Percentiles rank a stretch among this genome's conserved stretches.
These are phyloP conservation scores for Dynastes tityus DNA, from an alignment of 2,888 invertebrate genomes.

Conservation along the genomic window DNA sequence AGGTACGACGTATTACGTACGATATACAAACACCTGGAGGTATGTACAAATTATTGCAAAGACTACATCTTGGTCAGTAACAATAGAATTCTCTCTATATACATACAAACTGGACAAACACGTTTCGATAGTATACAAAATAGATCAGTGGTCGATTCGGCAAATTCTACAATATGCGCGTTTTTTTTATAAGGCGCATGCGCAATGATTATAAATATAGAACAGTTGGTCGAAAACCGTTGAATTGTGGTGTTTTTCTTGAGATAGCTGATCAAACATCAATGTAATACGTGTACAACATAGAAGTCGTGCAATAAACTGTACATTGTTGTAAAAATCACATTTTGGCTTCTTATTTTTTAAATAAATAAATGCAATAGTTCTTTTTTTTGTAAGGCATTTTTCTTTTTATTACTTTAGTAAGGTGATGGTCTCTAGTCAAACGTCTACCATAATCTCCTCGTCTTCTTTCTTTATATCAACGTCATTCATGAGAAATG, in stretches of 20 bases:
- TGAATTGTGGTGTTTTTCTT: neutral
- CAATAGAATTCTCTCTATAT: neutral
- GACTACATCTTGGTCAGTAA: neutral
- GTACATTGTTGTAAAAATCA: slow-evolving; percentile 42
- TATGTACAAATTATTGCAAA: slow-evolving; percentile 22
- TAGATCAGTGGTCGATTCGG: neutral
- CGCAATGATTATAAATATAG: neutral
- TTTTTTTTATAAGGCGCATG: neutral
- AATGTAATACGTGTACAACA: neutral
- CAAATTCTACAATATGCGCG: neutral
- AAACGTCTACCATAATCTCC: slow-evolving; percentile 66
- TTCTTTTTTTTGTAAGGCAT: slow-evolving; percentile 44
- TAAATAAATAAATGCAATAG: slow-evolving; percentile 49
- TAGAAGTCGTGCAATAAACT: slow-evolving; percentile 14
- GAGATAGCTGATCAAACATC: no score
- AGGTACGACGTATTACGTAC: slow-evolving; percentile 29
- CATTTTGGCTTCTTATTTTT: slow-evolving; percentile 31
- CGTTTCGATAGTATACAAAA: neutral
- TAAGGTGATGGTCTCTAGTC: slow-evolving; percentile 56
- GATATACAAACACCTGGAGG: neutral
- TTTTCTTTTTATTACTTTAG: slow-evolving; percentile 36
- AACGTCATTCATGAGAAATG: slow-evolving; percentile 73
- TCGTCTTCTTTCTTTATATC: slow-evolving; percentile 62
- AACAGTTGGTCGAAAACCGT: neutral
- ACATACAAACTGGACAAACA: neutral